phyloP scores from a whole-genome alignment of 2,797 vertebrate genomes.

The Lacerta bilineata region DNA sequence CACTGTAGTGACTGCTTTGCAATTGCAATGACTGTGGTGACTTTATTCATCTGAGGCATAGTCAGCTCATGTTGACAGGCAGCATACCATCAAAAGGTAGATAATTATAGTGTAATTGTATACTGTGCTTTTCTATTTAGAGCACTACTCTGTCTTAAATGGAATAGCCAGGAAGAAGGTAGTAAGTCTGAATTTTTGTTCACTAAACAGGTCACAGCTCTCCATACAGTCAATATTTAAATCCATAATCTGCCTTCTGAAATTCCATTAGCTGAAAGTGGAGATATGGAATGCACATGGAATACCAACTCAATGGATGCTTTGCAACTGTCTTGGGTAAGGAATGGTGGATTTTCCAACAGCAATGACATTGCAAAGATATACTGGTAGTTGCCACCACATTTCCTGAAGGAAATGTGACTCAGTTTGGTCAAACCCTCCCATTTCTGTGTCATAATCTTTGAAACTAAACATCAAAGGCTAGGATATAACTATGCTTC shows the following conservation, averaged over 20 bases:
- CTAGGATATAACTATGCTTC: background rate
- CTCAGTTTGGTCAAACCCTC: background rate
- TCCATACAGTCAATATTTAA: background rate
- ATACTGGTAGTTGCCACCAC: background rate
- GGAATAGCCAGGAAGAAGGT: background rate
- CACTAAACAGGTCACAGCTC: background rate
- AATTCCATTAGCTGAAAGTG: background rate
- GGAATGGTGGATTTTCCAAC: background rate
- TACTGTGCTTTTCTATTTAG: background rate
- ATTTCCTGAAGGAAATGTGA: background rate
- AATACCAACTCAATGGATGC: background rate
- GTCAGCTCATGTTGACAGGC: background rate
- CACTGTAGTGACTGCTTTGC: slow-evolving; percentile 26
- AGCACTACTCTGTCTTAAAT: background rate
- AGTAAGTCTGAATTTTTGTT: background rate
- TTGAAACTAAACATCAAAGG: slow-evolving; percentile 17
- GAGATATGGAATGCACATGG: background rate
- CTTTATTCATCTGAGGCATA: slow-evolving; percentile 12
- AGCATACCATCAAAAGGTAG: background rate
- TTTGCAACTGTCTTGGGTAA: background rate
- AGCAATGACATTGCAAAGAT: background rate
- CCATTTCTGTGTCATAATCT: background rate
- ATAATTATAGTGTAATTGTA: slow-evolving; percentile 24
- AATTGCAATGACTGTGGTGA: slow-evolving; percentile 19
- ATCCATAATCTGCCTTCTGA: background rate